Percentiles rank a stretch among this genome's conserved stretches.
These are phyloP conservation scores for Drosophila gunungcola DNA, from an alignment of 1,140 invertebrate species.

Conservation along the genomic window DNA sequence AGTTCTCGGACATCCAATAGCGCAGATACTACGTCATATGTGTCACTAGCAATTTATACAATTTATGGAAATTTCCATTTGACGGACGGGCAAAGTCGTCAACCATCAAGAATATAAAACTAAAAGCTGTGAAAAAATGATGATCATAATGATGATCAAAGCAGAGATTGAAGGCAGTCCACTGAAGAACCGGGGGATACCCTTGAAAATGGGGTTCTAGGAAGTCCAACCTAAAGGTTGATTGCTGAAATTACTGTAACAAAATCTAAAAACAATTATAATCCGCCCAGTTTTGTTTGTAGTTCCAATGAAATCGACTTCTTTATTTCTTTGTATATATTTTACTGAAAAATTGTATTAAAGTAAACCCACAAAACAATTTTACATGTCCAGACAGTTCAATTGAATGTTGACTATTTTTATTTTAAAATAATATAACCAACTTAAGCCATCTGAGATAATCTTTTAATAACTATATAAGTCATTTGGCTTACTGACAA, in stretches of 20 bases:
- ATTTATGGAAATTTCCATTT: slow-evolving; percentile 61
- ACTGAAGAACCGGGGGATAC: slow-evolving; percentile 16
- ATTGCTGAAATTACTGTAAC: neutral
- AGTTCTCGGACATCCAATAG: slow-evolving; percentile 56
- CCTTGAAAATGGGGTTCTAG: slow-evolving; percentile 16
- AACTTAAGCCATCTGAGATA: neutral
- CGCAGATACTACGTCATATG: slow-evolving; percentile 42
- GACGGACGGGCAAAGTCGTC: slow-evolving; percentile 22
- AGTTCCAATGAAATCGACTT: neutral
- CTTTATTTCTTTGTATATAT: neutral
- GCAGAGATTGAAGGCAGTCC: slow-evolving; percentile 11
- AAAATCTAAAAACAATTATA: slow-evolving; percentile 27
- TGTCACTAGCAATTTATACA: slow-evolving; percentile 35
- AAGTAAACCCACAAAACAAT: too few species aligned
- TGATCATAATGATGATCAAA: slow-evolving; percentile 21
- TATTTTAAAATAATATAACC: too few species aligned
- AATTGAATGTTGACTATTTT: too few species aligned
- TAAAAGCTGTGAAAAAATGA: slow-evolving; percentile 4
- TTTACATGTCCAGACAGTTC: too few species aligned
- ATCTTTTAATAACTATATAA: neutral
- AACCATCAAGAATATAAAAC: slow-evolving; percentile 12
- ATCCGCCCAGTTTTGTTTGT: neutral
- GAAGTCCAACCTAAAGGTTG: slow-evolving; percentile 16
- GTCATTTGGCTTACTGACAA: neutral
- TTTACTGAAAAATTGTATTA: neutral